A percentile compares a stretch with the other conserved stretches of the same genome.
These are phyloP conservation scores for Charanyca ferruginea DNA, from an alignment of 2,888 invertebrate genomes.

Conservation along the genomic window DNA sequence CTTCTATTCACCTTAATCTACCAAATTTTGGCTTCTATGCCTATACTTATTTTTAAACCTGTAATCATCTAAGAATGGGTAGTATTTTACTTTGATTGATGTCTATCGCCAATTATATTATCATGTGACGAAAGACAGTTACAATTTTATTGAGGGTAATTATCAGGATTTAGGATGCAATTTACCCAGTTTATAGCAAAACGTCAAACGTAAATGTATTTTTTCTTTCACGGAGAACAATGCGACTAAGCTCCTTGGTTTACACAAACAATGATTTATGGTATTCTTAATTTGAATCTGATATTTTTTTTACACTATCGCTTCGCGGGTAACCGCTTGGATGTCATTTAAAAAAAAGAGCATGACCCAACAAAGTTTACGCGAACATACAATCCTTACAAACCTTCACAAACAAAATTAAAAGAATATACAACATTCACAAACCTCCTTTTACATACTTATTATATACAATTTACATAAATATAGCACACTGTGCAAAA, in stretches of 20 bases:
- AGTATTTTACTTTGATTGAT: not conserved
- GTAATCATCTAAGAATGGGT: conserved; percentile 1
- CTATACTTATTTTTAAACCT: not conserved
- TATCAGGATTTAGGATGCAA: not conserved
- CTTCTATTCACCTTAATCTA: too few species aligned
- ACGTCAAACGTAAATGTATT: not conserved
- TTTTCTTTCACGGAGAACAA: not conserved
- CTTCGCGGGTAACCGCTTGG: too few species aligned
- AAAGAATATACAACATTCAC: too few species aligned
- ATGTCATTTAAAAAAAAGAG: too few species aligned
- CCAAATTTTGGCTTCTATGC: too few species aligned
- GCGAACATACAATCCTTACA: too few species aligned
- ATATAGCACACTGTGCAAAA: conserved; percentile 33
- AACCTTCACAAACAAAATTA: too few species aligned
- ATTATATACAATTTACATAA: conserved; percentile 15
- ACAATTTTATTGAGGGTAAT: not conserved
- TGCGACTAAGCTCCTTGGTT: not conserved
- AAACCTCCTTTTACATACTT: not conserved
- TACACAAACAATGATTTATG: not conserved
- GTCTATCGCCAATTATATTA: conserved; percentile 2
- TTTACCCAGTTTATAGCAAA: not conserved
- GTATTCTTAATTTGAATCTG: too few species aligned
- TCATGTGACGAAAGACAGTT: not conserved
- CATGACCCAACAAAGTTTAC: too few species aligned
- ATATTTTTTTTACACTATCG: too few species aligned